Evolutionary conservation across 1,140 invertebrate species (phyloP), one percentile per base, ranked within the genome.

Genomic region (Whitmania pigra): DNA sequence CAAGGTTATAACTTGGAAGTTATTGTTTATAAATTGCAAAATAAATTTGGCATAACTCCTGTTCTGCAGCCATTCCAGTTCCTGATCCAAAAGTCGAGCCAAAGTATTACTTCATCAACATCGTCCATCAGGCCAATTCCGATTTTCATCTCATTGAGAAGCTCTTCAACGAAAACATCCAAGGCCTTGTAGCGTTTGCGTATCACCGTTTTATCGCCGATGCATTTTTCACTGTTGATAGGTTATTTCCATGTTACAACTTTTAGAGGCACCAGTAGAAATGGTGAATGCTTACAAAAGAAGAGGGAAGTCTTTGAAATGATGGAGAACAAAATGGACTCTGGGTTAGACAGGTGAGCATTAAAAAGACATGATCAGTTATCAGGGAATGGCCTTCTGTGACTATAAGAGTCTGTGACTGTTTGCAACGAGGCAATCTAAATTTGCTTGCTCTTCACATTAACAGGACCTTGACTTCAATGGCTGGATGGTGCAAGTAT

Each of bases 141-240:
- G 93, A 98, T 72, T 89, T 94, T n/a, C 90, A 94, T 80, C 84
- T 98, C 73, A 87, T 97, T 78, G 94, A 95, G 75, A 96, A 96
- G 80, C 90, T 94, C 76, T 97, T 95, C 80, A 88, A 88, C 77
- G 92, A 96, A 78, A 89, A 88, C 74, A 84, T 97, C 6, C 83
- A 96, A 55, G 93, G 94, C 36, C 87, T 95, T 76, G 87, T 98
- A 25, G 86, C 88, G 90, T 93, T 85, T 85, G 82, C 20, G 57
- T 6, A 25, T 15, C 43, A 7, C 20, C 0, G 27, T 66, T 63
- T 57, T 20, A 29, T 17, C n/a, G 13, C n/a, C 1, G 66, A 82
- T 74, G 72, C 60, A 57, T 74, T 69, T 53, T 72, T 36, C 43
- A 43, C 9, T 57, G 15, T 49, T 49, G 15, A 49, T 15, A 49